Percentiles rank a stretch among this genome's conserved stretches.
phyloP scores from a whole-genome alignment of 2,888 invertebrate genomes.

The Lumbricus terrestris region DNA sequence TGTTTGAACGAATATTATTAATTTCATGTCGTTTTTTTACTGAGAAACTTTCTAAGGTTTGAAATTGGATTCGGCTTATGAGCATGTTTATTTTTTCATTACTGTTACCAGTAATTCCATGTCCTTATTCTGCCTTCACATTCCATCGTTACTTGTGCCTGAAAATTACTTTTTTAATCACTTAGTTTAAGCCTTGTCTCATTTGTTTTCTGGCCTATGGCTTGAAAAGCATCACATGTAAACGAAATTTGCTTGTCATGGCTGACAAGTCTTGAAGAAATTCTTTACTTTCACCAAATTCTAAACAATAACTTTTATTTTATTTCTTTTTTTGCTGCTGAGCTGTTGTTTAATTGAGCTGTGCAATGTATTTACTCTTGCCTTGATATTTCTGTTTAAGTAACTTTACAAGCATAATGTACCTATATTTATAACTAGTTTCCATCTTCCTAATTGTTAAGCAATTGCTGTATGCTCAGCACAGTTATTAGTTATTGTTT shows the following conservation, averaged over 20 bases:
- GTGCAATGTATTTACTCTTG: too few relatives aligned
- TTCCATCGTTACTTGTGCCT: not conserved
- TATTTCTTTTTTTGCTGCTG: not conserved
- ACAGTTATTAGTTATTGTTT: not conserved
- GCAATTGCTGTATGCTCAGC: not conserved
- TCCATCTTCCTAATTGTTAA: not conserved
- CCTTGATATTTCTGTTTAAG: not conserved
- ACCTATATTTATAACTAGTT: not conserved
- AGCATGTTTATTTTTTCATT: not conserved
- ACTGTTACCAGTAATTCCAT: not conserved
- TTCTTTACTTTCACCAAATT: constrained; percentile 3
- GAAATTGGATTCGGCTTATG: not conserved
- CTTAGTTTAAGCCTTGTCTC: not conserved
- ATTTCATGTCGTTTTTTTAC: not conserved
- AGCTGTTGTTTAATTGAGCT: not conserved
- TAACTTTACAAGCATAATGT: not conserved
- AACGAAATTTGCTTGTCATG: not conserved
- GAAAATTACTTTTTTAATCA: not conserved
- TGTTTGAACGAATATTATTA: not conserved
- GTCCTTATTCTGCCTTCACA: too few relatives aligned
- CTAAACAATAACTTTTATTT: too few relatives aligned
- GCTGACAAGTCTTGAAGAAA: not conserved
- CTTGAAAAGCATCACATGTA: too few relatives aligned
- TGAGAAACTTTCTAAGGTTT: not conserved
- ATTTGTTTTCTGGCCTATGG: not conserved